phyloP scores from a whole-genome alignment of 2,888 invertebrate genomes.

The Physocephala rufipes region DNA sequence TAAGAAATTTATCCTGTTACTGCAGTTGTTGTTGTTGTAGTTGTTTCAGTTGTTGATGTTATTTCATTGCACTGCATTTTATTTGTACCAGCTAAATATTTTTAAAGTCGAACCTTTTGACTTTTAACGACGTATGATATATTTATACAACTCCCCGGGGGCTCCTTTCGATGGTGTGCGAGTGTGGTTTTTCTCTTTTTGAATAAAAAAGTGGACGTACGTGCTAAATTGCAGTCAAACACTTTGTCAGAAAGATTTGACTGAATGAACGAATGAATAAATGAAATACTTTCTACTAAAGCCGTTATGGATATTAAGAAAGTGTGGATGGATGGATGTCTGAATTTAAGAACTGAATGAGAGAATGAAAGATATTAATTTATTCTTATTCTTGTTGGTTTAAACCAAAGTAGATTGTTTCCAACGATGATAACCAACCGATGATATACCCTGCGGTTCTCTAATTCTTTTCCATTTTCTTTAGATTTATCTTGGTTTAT shows the following conservation, averaged over 20 bases:
- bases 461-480: too few species aligned
- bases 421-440: too few species aligned
- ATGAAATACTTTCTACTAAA: background rate
- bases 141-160: too few species aligned
- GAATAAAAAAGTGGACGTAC: slow-evolving; percentile 49
- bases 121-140: background rate
- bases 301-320: too few species aligned
- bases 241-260: slow-evolving; percentile 53
- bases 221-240: slow-evolving; percentile 66
- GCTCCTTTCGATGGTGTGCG: background rate
- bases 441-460: slow-evolving; percentile 26
- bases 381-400: too few species aligned
- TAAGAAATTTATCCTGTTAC: background rate
- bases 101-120: background rate
- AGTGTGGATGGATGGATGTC: too few species aligned
- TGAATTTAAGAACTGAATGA: too few species aligned
- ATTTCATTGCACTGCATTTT: slow-evolving; percentile 26
- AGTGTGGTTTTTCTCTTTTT: slow-evolving; percentile 1
- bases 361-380: too few species aligned
- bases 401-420: too few species aligned
- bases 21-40: slow-evolving; percentile 7
- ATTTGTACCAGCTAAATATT: slow-evolving; percentile 1
- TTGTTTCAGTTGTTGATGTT: slow-evolving; percentile 3
- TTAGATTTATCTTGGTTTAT: background rate
- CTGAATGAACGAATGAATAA: background rate